Base-by-base conservation (phyloP, 2,888 invertebrate genomes). In the Folsomia candida region DNA sequence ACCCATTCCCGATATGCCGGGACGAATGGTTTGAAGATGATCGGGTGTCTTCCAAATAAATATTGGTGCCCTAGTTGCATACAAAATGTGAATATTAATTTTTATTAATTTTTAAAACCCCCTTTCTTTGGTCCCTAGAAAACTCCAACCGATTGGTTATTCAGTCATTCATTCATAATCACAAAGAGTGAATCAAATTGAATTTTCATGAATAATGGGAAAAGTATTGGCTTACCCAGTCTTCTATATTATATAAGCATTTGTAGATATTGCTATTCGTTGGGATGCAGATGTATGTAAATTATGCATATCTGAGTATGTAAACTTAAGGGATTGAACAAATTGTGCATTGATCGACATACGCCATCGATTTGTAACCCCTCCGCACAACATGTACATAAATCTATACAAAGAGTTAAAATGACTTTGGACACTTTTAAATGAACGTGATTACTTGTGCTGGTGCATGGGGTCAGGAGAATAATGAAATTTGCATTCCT, bases 1-100 rank as follows among this genome's bases (percentile, higher is more conserved):
- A 4, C 25, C 60, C 57, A 57, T n/a, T 57, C 60, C 24, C 24
- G 51, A 51, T 37, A 51, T 47, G 63, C n/a, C 27, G 18, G 9
- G 26, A 26, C 22, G 24, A 26, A 26, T 60, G 26, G 18, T 9
- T 6, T 60, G 27, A 62, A 62, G 63, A 64, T 51, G 63, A 64
- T 64, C 51, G 51, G 24, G 26, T 64, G 37, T 61, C 61, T 61
- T 22, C 20, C 22, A 54, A 54, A 20, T 37, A 37, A n/a, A 37
- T 59, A 59, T 24, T 24, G 22, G 57, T 57, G 37, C 14, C 14
- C 14, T 37, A 14, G 37, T 54, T 54, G 54, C 54, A 54, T 54
- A n/a, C 22, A 18, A 37, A 20, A 54, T 54, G 54, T 54, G 54
- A 6, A 54, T 37, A 37, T 54, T 54, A 20, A 54, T 54, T 54